Percentiles rank a stretch among this genome's conserved stretches.
These are phyloP conservation scores for Atopsyche davidsoni DNA, from an alignment of 1,140 invertebrate genomes.

Conservation along the genomic window DNA sequence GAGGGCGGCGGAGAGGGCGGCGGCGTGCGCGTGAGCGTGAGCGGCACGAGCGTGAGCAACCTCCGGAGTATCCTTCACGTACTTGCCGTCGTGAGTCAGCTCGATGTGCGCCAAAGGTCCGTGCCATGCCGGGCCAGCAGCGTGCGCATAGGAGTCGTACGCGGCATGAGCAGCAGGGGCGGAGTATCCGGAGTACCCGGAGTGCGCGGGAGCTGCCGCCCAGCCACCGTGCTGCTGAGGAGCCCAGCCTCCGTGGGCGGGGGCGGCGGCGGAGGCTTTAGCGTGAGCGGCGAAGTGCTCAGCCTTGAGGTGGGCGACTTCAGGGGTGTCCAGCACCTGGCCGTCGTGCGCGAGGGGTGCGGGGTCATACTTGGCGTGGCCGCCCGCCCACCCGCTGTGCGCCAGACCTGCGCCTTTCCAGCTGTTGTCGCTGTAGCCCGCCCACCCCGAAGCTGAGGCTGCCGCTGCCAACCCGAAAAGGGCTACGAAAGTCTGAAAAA, in stretches of 20 bases:
- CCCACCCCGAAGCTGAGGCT: constrained; percentile 12
- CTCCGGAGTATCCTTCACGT: constrained; percentile 55
- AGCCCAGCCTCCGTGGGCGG: constrained; percentile 3
- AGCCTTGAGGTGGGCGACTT: constrained; percentile 21
- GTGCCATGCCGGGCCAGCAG: constrained; percentile 41
- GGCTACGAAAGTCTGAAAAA: constrained; percentile 16
- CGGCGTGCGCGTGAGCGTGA: constrained; percentile 43
- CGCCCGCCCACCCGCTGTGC: constrained; percentile 1
- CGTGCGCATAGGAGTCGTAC: constrained; percentile 38
- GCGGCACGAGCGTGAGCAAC: constrained; percentile 49
- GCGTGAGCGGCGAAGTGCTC: constrained; percentile 14
- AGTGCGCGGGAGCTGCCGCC: constrained; percentile 25
- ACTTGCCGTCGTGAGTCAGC: constrained; percentile 43
- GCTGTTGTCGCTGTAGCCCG: constrained; percentile 2
- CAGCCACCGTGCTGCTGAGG: constrained; percentile 16
- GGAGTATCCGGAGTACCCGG: constrained; percentile 15
- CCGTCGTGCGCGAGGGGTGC: constrained; percentile 19
- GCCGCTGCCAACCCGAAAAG: constrained; percentile 10
- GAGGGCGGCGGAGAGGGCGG: too few relatives aligned
- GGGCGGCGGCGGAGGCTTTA: neutral
- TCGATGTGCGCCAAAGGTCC: constrained; percentile 40
- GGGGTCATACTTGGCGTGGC: constrained; percentile 2
- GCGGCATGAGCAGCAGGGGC: neutral
- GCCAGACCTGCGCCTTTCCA: constrained; percentile 2
- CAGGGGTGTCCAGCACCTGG: constrained; percentile 17